Base-by-base conservation (phyloP, 2,113 vertebrate genomes). In the Piprites chloris region DNA sequence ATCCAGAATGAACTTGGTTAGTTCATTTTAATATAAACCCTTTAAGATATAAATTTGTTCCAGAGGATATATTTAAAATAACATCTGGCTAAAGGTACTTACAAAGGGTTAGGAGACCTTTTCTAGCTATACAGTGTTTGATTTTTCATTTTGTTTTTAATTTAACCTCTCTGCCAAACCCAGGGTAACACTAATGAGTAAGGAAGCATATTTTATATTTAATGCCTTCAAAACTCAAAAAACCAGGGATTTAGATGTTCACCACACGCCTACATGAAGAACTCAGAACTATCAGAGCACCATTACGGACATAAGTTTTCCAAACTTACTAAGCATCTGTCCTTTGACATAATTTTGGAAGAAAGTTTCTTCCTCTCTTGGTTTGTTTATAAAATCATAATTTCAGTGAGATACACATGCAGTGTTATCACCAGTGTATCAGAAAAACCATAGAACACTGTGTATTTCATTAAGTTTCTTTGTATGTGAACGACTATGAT, bases 261-360 rank as follows among this genome's bases (percentile, higher is more conserved):
- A 49, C 5, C 6, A 19, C 0, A 0, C 2, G 32, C 6, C 30
- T 42, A 27, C 7, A 8, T 19, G 14, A 46, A 47, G 46, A 87
- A 39, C 4, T 7, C 3, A 2, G 0, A 65, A 37, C 11, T 52
- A 56, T 28, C 27, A 49, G 7, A 74, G 28, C 15, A 35, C 28
- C 4, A 4, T 42, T 47, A 32, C 1, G 47, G 14, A 20, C 9
- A 17, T 23, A 58, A 73, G 24, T 18, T 14, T 62, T 69, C 37
- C 44, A 63, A 42, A 58, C 11, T 37, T 72, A 27, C 9, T 22
- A 15, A 75, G 8, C 17, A 56, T 11, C 17, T 52, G 9, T 9
- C 12, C 35, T 84, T 37, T 18, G 17, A 72, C 3, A 2, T 14
- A 28, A 39, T 44, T 65, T 37, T 67, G 56, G 20, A 75, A 58